Conservation (phyloP, 2,888 invertebrate species). For the Drosophila peninsularis region DNA sequence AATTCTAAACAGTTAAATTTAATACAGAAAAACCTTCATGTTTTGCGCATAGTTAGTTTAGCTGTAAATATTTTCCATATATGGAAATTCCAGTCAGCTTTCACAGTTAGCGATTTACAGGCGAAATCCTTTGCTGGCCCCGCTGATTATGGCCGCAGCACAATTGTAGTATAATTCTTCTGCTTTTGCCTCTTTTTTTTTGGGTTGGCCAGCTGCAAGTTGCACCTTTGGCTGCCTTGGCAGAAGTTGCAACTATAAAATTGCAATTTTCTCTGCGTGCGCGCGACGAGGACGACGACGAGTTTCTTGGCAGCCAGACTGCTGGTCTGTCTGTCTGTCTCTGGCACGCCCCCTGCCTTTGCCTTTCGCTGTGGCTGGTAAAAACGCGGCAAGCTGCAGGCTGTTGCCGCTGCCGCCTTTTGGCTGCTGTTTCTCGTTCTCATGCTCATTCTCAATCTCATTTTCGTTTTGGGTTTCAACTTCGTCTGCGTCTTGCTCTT, state of each 20-base stretch:
- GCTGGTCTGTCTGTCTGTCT: not conserved
- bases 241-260: constrained; percentile 71
- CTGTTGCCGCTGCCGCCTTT: constrained; percentile 48
- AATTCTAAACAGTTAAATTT: no score
- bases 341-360: not conserved
- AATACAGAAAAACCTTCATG: no score
- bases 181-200: not conserved
- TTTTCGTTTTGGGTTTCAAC: constrained; percentile 18
- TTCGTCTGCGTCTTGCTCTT: constrained; percentile 33
- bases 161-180: constrained; percentile 16
- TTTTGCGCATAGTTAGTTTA: no score
- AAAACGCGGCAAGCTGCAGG: constrained; percentile 35
- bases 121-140: constrained; percentile 31
- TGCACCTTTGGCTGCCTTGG: constrained; percentile 62
- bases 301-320: constrained; percentile 72
- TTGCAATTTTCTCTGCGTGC: constrained; percentile 75
- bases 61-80: no score
- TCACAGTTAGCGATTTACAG: not conserved
- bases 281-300: constrained; percentile 50
- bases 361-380: not conserved
- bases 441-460: constrained; percentile 13
- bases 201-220: constrained; percentile 43
- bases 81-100: no score
- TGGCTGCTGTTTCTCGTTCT: constrained; percentile 50
- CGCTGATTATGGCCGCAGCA: constrained; percentile 4